Base-by-base conservation (phyloP, 2,797 vertebrate species). In the Sebastes oblongus region DNA sequence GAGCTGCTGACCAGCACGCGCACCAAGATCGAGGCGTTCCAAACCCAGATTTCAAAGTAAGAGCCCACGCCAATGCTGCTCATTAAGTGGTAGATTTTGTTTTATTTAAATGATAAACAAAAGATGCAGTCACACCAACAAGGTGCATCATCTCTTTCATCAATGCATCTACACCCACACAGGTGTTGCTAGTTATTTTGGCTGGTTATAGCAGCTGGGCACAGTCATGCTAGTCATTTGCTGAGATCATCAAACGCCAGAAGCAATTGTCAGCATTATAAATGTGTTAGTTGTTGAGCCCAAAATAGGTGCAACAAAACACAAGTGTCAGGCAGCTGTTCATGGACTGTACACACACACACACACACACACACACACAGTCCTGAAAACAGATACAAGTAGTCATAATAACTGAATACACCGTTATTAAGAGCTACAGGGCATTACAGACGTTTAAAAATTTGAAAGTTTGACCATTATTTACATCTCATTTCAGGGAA, bases 21-120 rank as follows among this genome's bases (percentile, higher is more conserved):
- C 83, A 97, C 97, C 22, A 98, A 97, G 90, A 93, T 98, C 6
- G 97, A 98, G 88, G 96, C 89, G 18, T 97, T 97, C 88, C 97
- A 98, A 83, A 97, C 97, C 39, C 97, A 97, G 79, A 96, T 98
- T 80, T 95, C 96, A 76, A 98, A 98, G 97, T 98, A 92, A 96
- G 96, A 77, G 42, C 24, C 54, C 14, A 52, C 14, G 74, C 4
- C 66, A 1, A 1, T 1, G 5, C 50, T 42, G 54, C 22, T 4
- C 3, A 5, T 39, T 30, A 39, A 39, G 6, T 24, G 6, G 11
- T 52, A 1, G n/a, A 25, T 14, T 39, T 52, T 22, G 1, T 7
- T 7, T 32, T 29, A 52, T 60, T 59, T 29, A 6, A 62, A 54
- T 27, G n/a, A 27, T 52, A 13, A 59, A 52, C 8, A 64, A 54